Conservation (phyloP, 2,797 vertebrate genomes). For the Allobates femoralis region DNA sequence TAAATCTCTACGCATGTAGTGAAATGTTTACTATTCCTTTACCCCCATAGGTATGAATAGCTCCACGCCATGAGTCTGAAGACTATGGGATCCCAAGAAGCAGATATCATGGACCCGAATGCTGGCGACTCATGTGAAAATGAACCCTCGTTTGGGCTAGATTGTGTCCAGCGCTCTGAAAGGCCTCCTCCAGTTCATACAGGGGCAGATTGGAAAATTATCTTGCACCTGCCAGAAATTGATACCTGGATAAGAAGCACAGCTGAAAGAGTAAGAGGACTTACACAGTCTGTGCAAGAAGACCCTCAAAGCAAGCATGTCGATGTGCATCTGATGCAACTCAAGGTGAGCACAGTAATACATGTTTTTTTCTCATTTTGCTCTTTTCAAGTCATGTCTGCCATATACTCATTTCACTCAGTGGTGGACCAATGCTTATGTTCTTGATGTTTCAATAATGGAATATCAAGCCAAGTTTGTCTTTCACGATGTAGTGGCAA, state of each 20-base stretch:
- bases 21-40: conserved; percentile 61
- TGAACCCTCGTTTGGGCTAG: conserved; percentile 72
- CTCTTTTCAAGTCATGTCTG: background rate
- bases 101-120: conserved; percentile 77
- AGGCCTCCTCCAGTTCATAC: conserved; percentile 93
- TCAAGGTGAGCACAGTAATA: conserved; percentile 84
- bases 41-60: conserved; percentile 72
- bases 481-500: background rate
- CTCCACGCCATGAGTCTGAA: conserved; percentile 86
- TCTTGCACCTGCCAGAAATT: conserved; percentile 96
- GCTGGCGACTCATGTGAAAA: conserved; percentile 85
- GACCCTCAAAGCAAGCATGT: conserved; percentile 89
- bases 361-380: background rate
- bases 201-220: conserved; percentile 95
- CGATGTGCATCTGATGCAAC: conserved; percentile 93
- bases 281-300: conserved; percentile 91
- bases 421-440: background rate
- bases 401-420: background rate
- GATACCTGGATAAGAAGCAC: conserved; percentile 94
- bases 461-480: background rate
- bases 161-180: conserved; percentile 80
- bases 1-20: background rate
- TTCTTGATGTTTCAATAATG: background rate
- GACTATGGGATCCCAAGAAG: conserved; percentile 77
- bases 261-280: conserved; percentile 87